Conservation (phyloP, 2,888 invertebrate genomes). For the Enchytraeus crypticus region DNA sequence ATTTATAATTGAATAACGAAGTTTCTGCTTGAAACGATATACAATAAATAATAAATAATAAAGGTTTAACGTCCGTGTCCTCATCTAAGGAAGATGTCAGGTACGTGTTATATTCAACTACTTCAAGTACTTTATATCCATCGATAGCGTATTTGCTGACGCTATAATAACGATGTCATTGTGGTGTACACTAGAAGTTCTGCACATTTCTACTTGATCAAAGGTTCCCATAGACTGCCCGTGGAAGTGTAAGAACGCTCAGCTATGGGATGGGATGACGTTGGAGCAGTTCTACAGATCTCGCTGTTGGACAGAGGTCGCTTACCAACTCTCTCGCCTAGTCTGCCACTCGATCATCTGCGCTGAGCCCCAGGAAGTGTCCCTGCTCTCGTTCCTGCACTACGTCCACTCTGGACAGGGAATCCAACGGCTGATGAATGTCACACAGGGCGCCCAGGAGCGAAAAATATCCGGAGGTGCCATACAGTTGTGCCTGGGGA, state of each 20-base stretch:
- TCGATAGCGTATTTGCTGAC: too few relatives aligned
- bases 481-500: conserved; percentile 49
- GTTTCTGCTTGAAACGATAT: too few relatives aligned
- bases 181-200: too few relatives aligned
- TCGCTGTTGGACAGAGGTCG: conserved; percentile 28
- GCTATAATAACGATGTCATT: too few relatives aligned
- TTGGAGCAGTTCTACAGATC: conserved; percentile 30
- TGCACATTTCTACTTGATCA: too few relatives aligned
- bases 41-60: too few relatives aligned
- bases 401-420: conserved; percentile 19
- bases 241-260: conserved; percentile 32
- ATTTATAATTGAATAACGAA: too few relatives aligned
- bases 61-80: too few relatives aligned
- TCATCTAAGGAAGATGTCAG: too few relatives aligned
- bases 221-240: conserved; percentile 33
- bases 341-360: neutral
- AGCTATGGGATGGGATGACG: conserved; percentile 33
- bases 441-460: conserved; percentile 22
- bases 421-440: conserved; percentile 40
- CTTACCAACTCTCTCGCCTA: neutral
- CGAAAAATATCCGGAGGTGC: conserved; percentile 48
- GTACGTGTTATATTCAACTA: too few relatives aligned
- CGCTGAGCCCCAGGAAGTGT: conserved; percentile 8
- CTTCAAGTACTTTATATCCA: too few relatives aligned
- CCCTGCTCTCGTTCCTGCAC: conserved; percentile 2